Conservation (phyloP, 2,797 vertebrate species). For the Propithecus deckenii region DNA sequence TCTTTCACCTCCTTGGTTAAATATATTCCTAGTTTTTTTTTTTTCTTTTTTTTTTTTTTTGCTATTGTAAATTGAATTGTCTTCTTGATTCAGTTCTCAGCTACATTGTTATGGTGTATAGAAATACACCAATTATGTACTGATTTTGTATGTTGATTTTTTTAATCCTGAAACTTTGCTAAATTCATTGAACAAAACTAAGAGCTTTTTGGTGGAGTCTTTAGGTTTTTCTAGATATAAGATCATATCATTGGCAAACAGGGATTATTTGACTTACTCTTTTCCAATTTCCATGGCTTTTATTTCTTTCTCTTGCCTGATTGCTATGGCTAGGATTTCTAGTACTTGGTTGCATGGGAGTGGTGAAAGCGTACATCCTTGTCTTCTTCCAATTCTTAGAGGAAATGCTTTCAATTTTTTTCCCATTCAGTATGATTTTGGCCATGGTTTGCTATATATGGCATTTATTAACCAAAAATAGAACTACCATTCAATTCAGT, state of each 20-base stretch:
- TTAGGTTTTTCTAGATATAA: neutral
- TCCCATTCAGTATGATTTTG: neutral
- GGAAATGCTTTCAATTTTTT: neutral
- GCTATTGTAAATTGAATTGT: neutral
- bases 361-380: neutral
- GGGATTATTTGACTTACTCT: neutral
- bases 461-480: neutral
- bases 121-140: neutral
- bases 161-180: neutral
- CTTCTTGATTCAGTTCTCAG: neutral
- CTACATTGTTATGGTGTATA: neutral
- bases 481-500: neutral
- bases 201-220: neutral
- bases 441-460: neutral
- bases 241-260: neutral
- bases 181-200: neutral
- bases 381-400: neutral
- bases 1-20: neutral
- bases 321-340: neutral
- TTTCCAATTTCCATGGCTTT: too few species aligned
- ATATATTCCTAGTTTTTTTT: neutral
- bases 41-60: neutral
- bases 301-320: neutral
- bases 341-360: neutral
- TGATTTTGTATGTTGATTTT: neutral